Percentiles rank a stretch among this genome's conserved stretches.
Evolutionary conservation across 2,888 invertebrate species (phyloP).

Genomic region (Caenorhabditis panamensis): DNA sequence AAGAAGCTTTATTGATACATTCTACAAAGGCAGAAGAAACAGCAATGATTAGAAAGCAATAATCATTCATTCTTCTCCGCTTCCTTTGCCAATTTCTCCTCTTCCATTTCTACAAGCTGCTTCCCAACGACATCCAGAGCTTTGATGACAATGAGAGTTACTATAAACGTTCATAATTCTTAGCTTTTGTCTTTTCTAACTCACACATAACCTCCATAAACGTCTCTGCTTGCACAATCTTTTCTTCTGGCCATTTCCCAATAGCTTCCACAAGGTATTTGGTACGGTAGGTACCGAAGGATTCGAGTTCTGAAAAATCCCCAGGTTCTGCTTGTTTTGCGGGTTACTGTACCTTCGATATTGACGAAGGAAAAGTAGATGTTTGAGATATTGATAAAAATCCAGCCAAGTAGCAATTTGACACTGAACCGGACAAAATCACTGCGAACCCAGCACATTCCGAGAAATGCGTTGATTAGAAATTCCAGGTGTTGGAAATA

Average conservation of each 20-base stretch:
- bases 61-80: too few relatives aligned
- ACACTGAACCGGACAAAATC: neutral
- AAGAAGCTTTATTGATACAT: too few relatives aligned
- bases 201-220: constrained; percentile 21
- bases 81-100: too few relatives aligned
- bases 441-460: neutral
- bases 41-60: too few relatives aligned
- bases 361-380: neutral
- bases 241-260: constrained; percentile 13
- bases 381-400: neutral
- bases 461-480: constrained; percentile 8
- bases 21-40: too few relatives aligned
- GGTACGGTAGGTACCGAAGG: constrained; percentile 17
- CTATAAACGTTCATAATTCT: neutral
- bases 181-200: neutral
- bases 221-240: constrained; percentile 27
- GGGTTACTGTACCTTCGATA: neutral
- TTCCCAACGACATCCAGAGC: neutral
- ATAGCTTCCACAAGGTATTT: constrained; percentile 21
- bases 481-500: constrained; percentile 23
- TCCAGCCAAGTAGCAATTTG: neutral
- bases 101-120: neutral
- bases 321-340: too few relatives aligned
- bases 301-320: neutral
- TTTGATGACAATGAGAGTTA: neutral